Evolutionary conservation across 2,797 vertebrate genomes (phyloP), one percentile per base, ranked within the genome.

Genomic region (Gila robusta): DNA sequence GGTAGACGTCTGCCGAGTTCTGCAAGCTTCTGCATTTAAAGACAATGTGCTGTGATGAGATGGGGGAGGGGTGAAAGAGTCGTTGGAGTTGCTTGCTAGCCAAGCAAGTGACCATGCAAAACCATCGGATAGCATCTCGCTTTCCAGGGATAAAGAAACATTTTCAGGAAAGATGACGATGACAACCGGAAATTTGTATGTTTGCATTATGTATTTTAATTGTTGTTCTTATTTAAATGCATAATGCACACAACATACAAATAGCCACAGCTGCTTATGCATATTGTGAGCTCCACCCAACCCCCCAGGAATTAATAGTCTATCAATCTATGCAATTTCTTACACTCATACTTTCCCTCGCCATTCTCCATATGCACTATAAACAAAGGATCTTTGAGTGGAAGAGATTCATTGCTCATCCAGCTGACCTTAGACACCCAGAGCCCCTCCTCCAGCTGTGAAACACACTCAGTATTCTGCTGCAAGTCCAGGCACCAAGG

Each of bases 391-490:
- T 62, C 72, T 81, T 81, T 79, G 49, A 86, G 54, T 28, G 23
- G 79, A 85, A 85, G 71, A 78, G 88, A 83, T 85, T 87, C 85
- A 88, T 79, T 89, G 90, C 90, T 94, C 92, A 89, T 92, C 91
- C 89, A 91, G 86, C 79, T 92, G 91, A 91, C 80, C 88, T 89
- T 78, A 89, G 89, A 91, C 90, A 88, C 82, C 87, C 86, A 14
- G 87, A 89, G 88, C 88, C 91, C 91, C 89, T 84, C 93, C 89
- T 89, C 72, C 89, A 88, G 77, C 67, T 79, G 59, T 64, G 56
- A 73, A 85, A 84, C 92, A 91, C 70, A 92, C 90, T 88, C 90
- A 84, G 82, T 86, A 92, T 91, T 92, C 93, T 93, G 88, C 74
- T 78, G 88, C 74, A 89, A 91, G 93, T 90, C 89, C 59, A 88